These are phyloP conservation scores for Maylandia zebra DNA, from an alignment of 2,113 vertebrate species.

Conservation along the genomic window DNA sequence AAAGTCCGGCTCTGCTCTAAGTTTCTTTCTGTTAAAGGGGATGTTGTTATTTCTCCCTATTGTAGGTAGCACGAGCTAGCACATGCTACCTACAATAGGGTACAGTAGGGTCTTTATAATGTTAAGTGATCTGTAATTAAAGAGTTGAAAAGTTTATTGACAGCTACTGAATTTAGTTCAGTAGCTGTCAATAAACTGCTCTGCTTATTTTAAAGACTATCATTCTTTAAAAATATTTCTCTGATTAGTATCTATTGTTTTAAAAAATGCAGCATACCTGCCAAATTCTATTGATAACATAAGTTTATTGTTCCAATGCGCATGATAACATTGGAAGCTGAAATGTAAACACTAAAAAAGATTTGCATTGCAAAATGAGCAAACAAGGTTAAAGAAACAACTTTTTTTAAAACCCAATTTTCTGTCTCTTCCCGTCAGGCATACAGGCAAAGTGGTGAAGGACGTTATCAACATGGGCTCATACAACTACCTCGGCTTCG, in stretches of 20 bases:
- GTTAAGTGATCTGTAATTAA: background rate
- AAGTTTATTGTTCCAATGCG: background rate
- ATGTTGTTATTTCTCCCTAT: background rate
- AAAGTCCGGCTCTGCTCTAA: background rate
- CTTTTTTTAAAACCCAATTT: background rate
- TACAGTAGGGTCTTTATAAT: background rate
- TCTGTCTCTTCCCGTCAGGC: constrained; percentile 65
- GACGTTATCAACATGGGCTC: constrained; percentile 96
- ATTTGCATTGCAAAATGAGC: background rate
- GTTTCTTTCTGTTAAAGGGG: background rate
- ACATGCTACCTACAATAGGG: background rate
- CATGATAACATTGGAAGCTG: background rate
- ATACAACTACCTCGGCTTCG: constrained; percentile 97
- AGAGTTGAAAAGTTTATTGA: background rate
- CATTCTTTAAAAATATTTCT: background rate
- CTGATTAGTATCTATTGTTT: background rate
- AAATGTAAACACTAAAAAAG: background rate
- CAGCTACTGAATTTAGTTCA: accelerated
- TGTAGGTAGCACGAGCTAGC: background rate
- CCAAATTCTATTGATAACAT: background rate
- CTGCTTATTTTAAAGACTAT: background rate
- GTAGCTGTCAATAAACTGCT: background rate
- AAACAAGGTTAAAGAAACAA: background rate
- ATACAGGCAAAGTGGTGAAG: constrained; percentile 87
- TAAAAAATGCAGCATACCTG: background rate